Evolutionary conservation across 2,888 invertebrate genomes (phyloP), one percentile per base, ranked within the genome.

Genomic region (Willowsia nigromaculata): DNA sequence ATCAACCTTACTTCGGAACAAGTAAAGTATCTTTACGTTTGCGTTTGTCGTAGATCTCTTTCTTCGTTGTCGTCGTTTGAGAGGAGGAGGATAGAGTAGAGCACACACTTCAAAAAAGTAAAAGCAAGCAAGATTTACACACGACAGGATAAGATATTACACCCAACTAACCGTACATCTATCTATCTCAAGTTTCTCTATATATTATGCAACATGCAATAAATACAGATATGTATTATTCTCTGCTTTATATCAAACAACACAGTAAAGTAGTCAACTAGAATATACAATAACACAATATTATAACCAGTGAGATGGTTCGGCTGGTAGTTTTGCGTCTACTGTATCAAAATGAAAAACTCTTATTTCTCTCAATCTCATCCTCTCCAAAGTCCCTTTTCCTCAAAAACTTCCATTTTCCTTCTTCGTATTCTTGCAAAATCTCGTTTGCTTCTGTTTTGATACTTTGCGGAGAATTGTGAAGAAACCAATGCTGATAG

Each of bases 71-170:
- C 65, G 22, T 53, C 71, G 25, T 74, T 84, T 25, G 81, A 81
- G 86, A 68, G 86, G n/a, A 84, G 85, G 30, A 68, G 68, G 80
- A 80, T 86, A 50, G 81, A 37, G 22, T 13, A 59, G 22, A 53
- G 87, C 68, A 56, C 53, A 83, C 88, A 88, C 88, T 88, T 88
- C 88, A 88, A 88, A 88, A 88, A 88, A 88, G 88, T 88, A 88
- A 88, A 88, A 88, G 88, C 83, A 88, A 43, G 83, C 76, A 88
- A 88, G 88, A 88, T 88, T 88, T 88, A 88, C 88, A 88, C 88
- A 25, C 83, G 88, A 88, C 88, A 88, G 88, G 88, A 88, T 83
- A 88, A 88, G 88, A 88, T 88, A 88, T 88, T 88, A 83, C 83
- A 74, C 82, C 65, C 62, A 88, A 88, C 86, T 47, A 87, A 81